These are phyloP conservation scores for Etia nguti DNA, from an alignment of 2,113 vertebrate genomes.

Conservation along the genomic window DNA sequence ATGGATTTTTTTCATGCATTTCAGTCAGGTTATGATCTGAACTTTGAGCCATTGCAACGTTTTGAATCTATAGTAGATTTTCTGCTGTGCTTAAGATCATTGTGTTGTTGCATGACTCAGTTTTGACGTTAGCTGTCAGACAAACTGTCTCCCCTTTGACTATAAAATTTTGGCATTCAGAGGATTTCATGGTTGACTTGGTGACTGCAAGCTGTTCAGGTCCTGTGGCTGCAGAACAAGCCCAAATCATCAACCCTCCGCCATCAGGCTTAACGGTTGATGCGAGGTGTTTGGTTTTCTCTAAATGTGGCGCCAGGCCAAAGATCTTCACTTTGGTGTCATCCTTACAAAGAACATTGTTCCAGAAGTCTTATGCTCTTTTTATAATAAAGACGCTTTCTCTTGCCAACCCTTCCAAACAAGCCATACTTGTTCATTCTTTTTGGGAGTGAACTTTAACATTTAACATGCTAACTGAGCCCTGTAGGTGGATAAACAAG, in stretches of 20 bases:
- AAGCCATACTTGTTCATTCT: not conserved
- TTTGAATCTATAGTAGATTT: not conserved
- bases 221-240: not conserved
- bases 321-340: not conserved
- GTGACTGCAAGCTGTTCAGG: not conserved
- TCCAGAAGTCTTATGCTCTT: not conserved
- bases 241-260: not conserved
- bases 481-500: not conserved
- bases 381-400: not conserved
- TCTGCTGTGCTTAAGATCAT: fast-evolving
- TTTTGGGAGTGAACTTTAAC: not conserved
- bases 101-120: not conserved
- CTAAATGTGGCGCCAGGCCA: not conserved
- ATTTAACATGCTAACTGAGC: not conserved
- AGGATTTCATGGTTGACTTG: not conserved
- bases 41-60: not conserved
- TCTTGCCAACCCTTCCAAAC: not conserved
- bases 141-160: not conserved
- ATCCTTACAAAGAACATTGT: not conserved
- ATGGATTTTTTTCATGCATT: not conserved
- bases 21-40: not conserved
- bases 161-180: not conserved
- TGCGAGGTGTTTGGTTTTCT: not conserved
- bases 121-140: not conserved
- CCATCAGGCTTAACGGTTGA: not conserved